Percentiles rank a stretch among this genome's conserved stretches.
phyloP scores from a whole-genome alignment of 2,113 vertebrate species.

The Dasyprocta punctata region DNA sequence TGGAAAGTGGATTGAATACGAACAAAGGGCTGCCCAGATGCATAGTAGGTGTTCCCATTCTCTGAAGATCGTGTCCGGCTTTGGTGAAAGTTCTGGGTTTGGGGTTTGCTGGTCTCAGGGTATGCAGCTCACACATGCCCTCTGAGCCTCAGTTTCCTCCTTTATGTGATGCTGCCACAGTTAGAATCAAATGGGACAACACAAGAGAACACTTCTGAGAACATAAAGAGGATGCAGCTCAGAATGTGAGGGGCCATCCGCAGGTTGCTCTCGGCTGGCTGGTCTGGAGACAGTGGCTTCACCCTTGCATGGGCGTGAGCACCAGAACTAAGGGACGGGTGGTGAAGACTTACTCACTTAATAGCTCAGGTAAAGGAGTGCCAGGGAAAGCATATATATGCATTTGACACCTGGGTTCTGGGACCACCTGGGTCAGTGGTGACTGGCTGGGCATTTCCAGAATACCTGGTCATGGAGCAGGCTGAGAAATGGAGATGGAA shows the following conservation, averaged over 20 bases:
- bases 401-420: not conserved
- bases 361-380: not conserved
- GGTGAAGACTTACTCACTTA: not conserved
- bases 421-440: not conserved
- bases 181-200: not conserved
- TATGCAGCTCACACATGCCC: not conserved
- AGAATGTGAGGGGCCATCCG: not conserved
- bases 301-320: not conserved
- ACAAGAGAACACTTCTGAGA: not conserved
- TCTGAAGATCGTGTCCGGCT: not conserved
- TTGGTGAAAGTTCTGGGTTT: not conserved
- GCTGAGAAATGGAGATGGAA: not conserved
- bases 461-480: not conserved
- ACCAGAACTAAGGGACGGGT: not conserved
- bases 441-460: not conserved
- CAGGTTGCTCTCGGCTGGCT: not conserved
- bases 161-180: not conserved
- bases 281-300: fast-evolving
- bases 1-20: not conserved
- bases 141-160: not conserved
- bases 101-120: fast-evolving
- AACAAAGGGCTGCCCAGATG: fast-evolving
- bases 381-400: not conserved
- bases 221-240: not conserved
- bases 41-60: too few relatives aligned